Conservation (phyloP, 1,140 invertebrate species). For the Musca vetustissima region DNA sequence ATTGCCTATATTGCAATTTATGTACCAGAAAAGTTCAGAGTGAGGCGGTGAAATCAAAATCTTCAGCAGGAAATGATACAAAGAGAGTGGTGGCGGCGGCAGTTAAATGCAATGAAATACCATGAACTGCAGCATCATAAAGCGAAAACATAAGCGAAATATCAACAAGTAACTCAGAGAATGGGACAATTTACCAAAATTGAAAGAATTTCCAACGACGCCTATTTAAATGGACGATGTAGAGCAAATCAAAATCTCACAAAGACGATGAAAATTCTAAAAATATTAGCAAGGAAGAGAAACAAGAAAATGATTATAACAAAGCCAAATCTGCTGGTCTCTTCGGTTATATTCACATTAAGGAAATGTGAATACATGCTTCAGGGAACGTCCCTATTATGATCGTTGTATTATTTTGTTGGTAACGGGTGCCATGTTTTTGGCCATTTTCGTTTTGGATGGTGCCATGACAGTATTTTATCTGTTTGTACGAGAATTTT, state of each 20-base stretch:
- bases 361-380: constrained; percentile 64
- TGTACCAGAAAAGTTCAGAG: too few relatives aligned
- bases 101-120: too few relatives aligned
- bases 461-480: constrained; percentile 60
- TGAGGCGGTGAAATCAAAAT: too few relatives aligned
- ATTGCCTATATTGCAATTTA: too few relatives aligned
- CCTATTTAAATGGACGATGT: too few relatives aligned
- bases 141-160: too few relatives aligned
- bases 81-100: too few relatives aligned
- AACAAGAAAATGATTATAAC: not conserved
- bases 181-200: too few relatives aligned
- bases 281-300: not conserved
- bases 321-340: constrained; percentile 56
- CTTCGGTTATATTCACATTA: constrained; percentile 62
- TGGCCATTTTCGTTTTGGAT: constrained; percentile 60
- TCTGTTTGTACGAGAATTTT: constrained; percentile 66
- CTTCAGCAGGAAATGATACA: too few relatives aligned
- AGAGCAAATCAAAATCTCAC: not conserved
- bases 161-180: too few relatives aligned
- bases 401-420: constrained; percentile 64
- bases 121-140: too few relatives aligned
- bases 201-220: too few relatives aligned
- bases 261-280: not conserved
- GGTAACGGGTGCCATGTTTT: constrained; percentile 60
- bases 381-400: constrained; percentile 62